Evolutionary conservation across 2,888 invertebrate species (phyloP).

Genomic region (Bombylius discolor): DNA sequence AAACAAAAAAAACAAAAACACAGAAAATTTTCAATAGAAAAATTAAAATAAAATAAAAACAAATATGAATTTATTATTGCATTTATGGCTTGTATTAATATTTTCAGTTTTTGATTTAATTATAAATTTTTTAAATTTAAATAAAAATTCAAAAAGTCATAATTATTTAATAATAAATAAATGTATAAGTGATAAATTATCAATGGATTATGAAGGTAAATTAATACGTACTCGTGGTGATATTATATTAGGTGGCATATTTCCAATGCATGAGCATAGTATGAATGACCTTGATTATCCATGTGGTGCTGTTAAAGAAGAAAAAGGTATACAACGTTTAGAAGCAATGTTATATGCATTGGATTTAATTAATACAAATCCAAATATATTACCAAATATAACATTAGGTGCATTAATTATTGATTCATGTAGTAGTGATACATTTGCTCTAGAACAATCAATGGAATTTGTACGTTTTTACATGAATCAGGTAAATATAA

Average conservation of each 20-base stretch:
- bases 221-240: conserved; percentile 42
- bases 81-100: not conserved
- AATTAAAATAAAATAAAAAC: not conserved
- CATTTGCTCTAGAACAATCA: conserved; percentile 53
- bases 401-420: conserved; percentile 46
- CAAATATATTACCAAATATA: conserved; percentile 46
- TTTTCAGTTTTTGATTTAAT: not conserved
- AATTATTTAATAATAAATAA: not conserved
- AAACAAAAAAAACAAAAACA: too few species aligned
- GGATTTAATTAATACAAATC: conserved; percentile 48
- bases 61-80: not conserved
- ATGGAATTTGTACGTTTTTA: conserved; percentile 50
- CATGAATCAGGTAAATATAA: conserved; percentile 39
- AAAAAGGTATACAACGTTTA: conserved; percentile 55
- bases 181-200: not conserved
- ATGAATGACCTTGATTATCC: conserved; percentile 34
- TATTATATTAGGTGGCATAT: conserved; percentile 52
- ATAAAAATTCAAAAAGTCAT: not conserved
- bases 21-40: not conserved
- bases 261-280: conserved; percentile 52
- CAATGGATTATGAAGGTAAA: conserved; percentile 9
- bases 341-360: conserved; percentile 57
- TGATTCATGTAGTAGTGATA: conserved; percentile 52
- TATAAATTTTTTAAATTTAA: too few species aligned
- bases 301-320: conserved; percentile 47